A percentile compares a stretch with the other conserved stretches of the same genome.
Conservation (phyloP, 2,113 vertebrate species). For the Phyllostomus discolor region DNA sequence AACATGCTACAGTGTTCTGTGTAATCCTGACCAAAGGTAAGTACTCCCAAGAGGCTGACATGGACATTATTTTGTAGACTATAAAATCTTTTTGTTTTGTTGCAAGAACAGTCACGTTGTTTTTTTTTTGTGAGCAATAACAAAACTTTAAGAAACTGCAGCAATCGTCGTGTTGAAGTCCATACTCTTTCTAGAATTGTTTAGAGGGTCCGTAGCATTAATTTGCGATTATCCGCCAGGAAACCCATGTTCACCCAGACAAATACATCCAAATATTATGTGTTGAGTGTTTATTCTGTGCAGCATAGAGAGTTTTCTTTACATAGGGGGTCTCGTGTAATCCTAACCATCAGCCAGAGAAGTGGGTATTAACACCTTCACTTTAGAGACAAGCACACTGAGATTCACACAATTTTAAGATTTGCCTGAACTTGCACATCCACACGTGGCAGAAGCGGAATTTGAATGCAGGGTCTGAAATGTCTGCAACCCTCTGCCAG, state of each 20-base stretch:
- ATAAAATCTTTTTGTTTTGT: conserved; percentile 8
- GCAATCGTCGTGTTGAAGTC: neutral
- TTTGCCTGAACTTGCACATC: neutral
- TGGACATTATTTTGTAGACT: neutral
- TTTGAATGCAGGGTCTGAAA: neutral
- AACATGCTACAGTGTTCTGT: neutral
- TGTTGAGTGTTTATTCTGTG: neutral
- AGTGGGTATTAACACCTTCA: neutral
- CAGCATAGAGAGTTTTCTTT: neutral
- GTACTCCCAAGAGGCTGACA: neutral
- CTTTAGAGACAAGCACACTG: neutral
- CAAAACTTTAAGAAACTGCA: neutral
- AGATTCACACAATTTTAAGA: neutral
- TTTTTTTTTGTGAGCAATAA: conserved; percentile 1
- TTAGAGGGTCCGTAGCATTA: neutral
- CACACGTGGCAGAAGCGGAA: neutral
- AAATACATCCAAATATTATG: neutral
- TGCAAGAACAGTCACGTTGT: neutral
- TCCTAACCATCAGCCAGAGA: neutral
- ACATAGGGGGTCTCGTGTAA: neutral
- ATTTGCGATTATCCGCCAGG: neutral
- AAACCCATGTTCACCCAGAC: neutral
- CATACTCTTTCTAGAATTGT: neutral
- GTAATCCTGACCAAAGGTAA: neutral
- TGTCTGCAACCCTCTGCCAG: neutral